Evolutionary conservation across 2,888 invertebrate species (phyloP).

Genomic region (Cheilosia grossa): DNA sequence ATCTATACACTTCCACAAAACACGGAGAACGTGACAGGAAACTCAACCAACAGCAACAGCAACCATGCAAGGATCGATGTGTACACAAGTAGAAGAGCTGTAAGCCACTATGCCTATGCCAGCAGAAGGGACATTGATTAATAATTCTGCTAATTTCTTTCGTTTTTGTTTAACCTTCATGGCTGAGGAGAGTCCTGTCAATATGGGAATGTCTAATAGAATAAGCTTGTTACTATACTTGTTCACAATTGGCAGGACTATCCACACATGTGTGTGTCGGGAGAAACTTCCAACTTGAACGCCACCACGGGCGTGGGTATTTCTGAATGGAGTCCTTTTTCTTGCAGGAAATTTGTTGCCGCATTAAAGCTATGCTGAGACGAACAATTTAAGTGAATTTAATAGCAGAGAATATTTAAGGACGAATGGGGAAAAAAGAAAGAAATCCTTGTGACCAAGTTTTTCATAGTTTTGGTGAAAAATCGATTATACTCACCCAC

Average conservation of each 20-base stretch:
- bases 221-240: slow-evolving; percentile 43
- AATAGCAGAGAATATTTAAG: slow-evolving; percentile 53
- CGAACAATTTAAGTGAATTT: slow-evolving; percentile 61
- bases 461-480: slow-evolving; percentile 53
- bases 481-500: slow-evolving; percentile 60
- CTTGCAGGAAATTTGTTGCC: slow-evolving; percentile 33
- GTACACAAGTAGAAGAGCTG: slow-evolving; percentile 28
- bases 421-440: slow-evolving; percentile 2
- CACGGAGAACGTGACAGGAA: slow-evolving; percentile 62
- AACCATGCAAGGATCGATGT: slow-evolving; percentile 36
- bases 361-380: slow-evolving; percentile 46
- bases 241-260: slow-evolving; percentile 41
- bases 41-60: slow-evolving; percentile 28
- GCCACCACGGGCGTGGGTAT: slow-evolving; percentile 35
- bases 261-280: slow-evolving; percentile 6
- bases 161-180: slow-evolving; percentile 31
- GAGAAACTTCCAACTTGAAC: slow-evolving; percentile 58
- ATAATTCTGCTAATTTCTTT: slow-evolving; percentile 69
- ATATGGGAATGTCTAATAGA: slow-evolving; percentile 49
- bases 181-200: slow-evolving; percentile 26
- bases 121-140: slow-evolving; percentile 67
- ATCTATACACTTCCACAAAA: slow-evolving; percentile 13
- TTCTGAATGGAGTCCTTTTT: slow-evolving; percentile 45
- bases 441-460: slow-evolving; percentile 63
- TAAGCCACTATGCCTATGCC: not conserved